Evolutionary conservation across 2,888 invertebrate genomes (phyloP), one percentile per base, ranked within the genome.

Genomic region (Trichogramma evanescens): DNA sequence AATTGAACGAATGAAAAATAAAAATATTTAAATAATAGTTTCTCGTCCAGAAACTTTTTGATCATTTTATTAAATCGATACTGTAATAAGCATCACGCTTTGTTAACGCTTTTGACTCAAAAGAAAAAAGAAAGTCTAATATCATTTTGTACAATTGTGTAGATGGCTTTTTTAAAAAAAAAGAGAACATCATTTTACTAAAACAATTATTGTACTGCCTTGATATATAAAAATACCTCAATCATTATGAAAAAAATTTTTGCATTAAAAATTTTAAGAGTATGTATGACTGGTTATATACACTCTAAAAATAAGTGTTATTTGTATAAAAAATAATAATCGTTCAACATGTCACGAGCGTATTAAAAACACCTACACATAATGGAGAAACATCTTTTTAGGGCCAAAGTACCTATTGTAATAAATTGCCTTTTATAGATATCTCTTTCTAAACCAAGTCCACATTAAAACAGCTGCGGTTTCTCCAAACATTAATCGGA

Each of bases 401-500:
- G 57, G 46, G 50, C 59, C 55, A 64, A 55, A 58, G 53, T 53
- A 60, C 48, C 52, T 52, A 59, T 56, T 62, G 62, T 64, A 64
- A 64, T 63, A 56, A 63, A 63, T 62, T 61, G 58, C 59, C 61
- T 64, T 64, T 64, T 59, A 55, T 59, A 57, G 57, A 57, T 64
- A 55, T 64, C 58, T 62, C 61, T 61, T 59, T 62, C 59, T 58
- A 60, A 62, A 61, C 57, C 57, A 49, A 62, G 56, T 62, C 61
- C 61, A 64, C 26, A 26, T 62, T 59, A 56, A 58, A 59, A 58
- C 53, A 59, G 58, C 62, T 54, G 55, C 58, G 55, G 50, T 52
- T 58, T 61, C 56, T 54, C 56, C 54, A 41, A 53, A 39, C 5
- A 49, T 50, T 54, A 51, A 51, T 45, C 43, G n/a, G 51, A 41